These are phyloP conservation scores for Trichonephila inaurata DNA, from an alignment of 1,140 invertebrate genomes.

Conservation along the genomic window DNA sequence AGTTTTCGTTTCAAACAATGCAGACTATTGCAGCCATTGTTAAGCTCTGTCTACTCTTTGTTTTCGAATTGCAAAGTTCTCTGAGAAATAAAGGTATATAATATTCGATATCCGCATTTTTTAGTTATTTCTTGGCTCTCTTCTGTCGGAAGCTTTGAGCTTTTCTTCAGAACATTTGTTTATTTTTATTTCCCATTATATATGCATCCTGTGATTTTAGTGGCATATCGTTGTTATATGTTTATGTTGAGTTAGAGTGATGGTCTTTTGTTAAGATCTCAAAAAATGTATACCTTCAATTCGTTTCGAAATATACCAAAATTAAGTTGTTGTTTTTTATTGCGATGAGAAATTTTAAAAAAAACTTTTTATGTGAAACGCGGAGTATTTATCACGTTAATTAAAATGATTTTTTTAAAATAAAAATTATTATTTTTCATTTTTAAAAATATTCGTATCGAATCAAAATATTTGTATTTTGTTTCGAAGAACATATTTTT, in stretches of 20 bases:
- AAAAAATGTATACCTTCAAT: too few relatives aligned
- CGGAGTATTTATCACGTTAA: too few relatives aligned
- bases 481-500: too few relatives aligned
- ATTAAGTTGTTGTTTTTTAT: too few relatives aligned
- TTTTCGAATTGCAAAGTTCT: constrained; percentile 28
- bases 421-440: too few relatives aligned
- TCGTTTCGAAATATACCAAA: too few relatives aligned
- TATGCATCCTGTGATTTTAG: constrained; percentile 11
- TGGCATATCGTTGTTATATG: background rate
- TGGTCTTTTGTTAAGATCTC: too few relatives aligned
- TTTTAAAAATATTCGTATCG: too few relatives aligned
- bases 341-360: too few relatives aligned
- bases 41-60: constrained; percentile 17
- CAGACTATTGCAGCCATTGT: constrained; percentile 8
- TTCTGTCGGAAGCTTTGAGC: constrained; percentile 41
- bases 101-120: constrained; percentile 54
- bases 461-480: too few relatives aligned
- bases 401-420: too few relatives aligned
- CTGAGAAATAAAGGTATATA: constrained; percentile 31
- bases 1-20: constrained; percentile 49
- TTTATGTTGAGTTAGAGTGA: background rate
- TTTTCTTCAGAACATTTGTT: constrained; percentile 5
- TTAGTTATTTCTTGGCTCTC: constrained; percentile 18
- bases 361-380: too few relatives aligned
- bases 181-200: constrained; percentile 26